phyloP scores from a whole-genome alignment of 2,113 vertebrate species.

The Trachemys scripta region DNA sequence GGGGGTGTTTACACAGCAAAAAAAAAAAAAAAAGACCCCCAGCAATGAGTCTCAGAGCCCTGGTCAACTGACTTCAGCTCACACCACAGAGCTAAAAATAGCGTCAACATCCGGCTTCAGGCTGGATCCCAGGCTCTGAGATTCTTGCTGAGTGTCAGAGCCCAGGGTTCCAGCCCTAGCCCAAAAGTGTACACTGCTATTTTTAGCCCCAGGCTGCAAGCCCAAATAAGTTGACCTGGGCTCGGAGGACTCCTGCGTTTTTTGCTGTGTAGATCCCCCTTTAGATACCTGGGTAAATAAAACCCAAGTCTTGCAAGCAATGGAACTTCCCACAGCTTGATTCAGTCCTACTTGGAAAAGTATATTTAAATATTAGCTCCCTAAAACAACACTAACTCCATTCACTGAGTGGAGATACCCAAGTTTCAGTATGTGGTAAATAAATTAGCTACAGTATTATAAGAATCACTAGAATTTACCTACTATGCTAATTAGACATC shows the following conservation, averaged over 20 bases:
- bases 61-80: neutral
- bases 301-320: neutral
- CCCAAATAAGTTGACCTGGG: neutral
- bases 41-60: neutral
- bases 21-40: neutral
- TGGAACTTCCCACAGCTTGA: neutral
- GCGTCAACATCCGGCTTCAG: neutral
- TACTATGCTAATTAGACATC: neutral
- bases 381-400: neutral
- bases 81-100: neutral
- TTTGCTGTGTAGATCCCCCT: neutral
- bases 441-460: neutral
- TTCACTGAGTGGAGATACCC: slow-evolving; percentile 6
- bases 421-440: neutral
- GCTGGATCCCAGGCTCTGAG: neutral
- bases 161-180: too few species aligned
- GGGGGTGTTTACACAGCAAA: neutral
- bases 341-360: neutral
- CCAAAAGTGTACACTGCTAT: neutral
- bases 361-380: slow-evolving; percentile 36
- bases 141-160: neutral
- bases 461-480: neutral
- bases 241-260: neutral
- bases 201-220: neutral
- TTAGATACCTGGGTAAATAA: neutral